Conservation (phyloP, 92 coral and sea anemone species). For the Meandrina meandrites region DNA sequence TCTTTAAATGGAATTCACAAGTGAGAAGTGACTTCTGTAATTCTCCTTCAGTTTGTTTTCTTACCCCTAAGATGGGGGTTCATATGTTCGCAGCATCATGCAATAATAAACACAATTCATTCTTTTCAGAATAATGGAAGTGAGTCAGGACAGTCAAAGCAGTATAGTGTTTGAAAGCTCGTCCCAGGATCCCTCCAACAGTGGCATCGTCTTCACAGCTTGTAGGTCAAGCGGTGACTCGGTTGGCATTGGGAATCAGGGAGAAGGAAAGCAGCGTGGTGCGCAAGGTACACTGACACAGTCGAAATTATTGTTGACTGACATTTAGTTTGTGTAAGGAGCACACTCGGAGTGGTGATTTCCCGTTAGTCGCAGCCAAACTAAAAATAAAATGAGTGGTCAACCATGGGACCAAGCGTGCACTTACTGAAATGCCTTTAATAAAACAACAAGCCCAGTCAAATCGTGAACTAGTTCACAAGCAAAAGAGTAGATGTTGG, state of each 20-base stretch:
- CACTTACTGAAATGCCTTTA: too few relatives aligned
- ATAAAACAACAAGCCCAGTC: too few relatives aligned
- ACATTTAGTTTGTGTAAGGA: neutral
- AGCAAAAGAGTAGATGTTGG: too few relatives aligned
- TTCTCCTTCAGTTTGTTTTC: too few relatives aligned
- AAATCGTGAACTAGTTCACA: too few relatives aligned
- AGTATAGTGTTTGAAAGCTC: constrained; percentile 65
- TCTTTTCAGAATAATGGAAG: constrained; percentile 42
- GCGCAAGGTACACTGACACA: constrained; percentile 13
- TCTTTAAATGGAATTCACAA: constrained; percentile 71
- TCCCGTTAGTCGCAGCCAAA: too few relatives aligned
- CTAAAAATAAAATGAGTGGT: too few relatives aligned
- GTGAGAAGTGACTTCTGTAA: constrained; percentile 14
- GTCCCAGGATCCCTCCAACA: constrained; percentile 57
- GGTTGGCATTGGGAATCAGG: constrained; percentile 32
- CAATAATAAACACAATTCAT: too few relatives aligned
- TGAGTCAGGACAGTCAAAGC: constrained; percentile 53
- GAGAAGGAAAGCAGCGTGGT: constrained; percentile 8
- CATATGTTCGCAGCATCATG: too few relatives aligned
- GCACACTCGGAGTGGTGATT: neutral
- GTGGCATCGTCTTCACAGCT: constrained; percentile 60
- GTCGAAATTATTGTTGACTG: neutral
- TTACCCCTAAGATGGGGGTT: too few relatives aligned
- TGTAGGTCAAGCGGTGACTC: constrained; percentile 44
- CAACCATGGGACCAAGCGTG: too few relatives aligned